These are phyloP conservation scores for Bombus sylvicola DNA, from an alignment of 1,140 invertebrate species.

Conservation along the genomic window DNA sequence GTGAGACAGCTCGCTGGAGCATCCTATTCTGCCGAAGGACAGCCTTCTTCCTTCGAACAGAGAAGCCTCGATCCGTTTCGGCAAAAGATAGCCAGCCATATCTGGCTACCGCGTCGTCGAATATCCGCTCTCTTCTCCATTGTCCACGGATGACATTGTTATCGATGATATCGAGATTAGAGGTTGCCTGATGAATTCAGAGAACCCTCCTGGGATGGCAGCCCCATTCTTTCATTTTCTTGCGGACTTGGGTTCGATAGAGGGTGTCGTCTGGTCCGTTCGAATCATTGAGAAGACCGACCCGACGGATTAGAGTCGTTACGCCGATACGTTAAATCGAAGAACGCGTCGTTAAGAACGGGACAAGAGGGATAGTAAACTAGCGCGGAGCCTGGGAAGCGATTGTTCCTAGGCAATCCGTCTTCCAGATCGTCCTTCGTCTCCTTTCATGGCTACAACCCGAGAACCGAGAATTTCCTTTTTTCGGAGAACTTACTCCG, in stretches of 20 bases:
- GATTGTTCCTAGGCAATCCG: slow-evolving; percentile 59
- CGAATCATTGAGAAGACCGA: background rate
- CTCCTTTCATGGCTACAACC: slow-evolving; percentile 28
- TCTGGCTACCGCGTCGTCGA: background rate
- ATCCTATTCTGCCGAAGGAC: slow-evolving; percentile 6
- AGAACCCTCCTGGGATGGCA: slow-evolving; percentile 48
- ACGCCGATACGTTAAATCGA: slow-evolving; percentile 59
- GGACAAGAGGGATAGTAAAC: background rate
- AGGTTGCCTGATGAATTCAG: slow-evolving; percentile 70
- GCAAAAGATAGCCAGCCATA: background rate
- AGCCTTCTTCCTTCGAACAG: background rate
- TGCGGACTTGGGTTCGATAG: background rate
- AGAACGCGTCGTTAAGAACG: slow-evolving; percentile 55
- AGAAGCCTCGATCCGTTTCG: background rate
- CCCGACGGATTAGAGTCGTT: slow-evolving; percentile 63
- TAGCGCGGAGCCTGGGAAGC: background rate
- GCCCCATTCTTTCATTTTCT: slow-evolving; percentile 21
- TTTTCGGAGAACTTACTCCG: background rate
- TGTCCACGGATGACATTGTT: slow-evolving; percentile 73
- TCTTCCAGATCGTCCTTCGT: slow-evolving; percentile 44
- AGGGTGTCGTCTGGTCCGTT: slow-evolving; percentile 5
- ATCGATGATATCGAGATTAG: slow-evolving; percentile 76
- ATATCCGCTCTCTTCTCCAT: slow-evolving; percentile 35
- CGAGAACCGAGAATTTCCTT: slow-evolving; percentile 17
- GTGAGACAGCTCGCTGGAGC: background rate